Evolutionary conservation across 2,888 invertebrate species (phyloP), one percentile per base, ranked within the genome.

Genomic region (Cataglyphis rosenhaueri): DNA sequence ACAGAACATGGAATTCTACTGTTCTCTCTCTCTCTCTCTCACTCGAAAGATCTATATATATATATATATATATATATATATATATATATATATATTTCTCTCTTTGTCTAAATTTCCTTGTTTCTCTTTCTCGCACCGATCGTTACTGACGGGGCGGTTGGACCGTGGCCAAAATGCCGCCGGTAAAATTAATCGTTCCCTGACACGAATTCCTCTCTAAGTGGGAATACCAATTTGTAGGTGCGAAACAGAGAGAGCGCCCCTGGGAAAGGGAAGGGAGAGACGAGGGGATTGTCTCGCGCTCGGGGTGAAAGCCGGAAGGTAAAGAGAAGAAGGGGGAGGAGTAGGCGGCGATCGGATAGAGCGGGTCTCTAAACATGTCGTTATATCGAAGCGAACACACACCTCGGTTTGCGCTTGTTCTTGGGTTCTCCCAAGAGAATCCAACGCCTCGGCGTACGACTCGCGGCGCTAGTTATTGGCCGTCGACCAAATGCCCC

Each of bases 101-200:
- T 81, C 79, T 38, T 44, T 35, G 44, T 76, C 38, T 52, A 68
- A 32, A 73, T 78, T 57, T 78, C 21, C 59, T 59, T 74, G 78
- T 78, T 79, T 74, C 59, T 84, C 82, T 82, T 84, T 83, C 84
- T 86, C 84, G 57, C 70, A 68, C 82, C 64, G 75, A 71, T 62
- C 84, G 84, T 84, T 84, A 78, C 85, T 82, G 84, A 84, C 83
- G 61, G 84, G 88, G 78, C 83, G 85, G 86, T 90, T 92, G 92
- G 92, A 86, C 81, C 66, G 21, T 55, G 48, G 92, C 92, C 92
- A 92, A 93, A 90, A 92, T 91, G 90, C 91, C 90, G 89, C 87
- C 90, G 91, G 92, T 92, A 90, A 92, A 92, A 92, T 92, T 93
- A 92, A 93, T 93, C 92, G 92, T 89, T 92, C 90, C 90, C 91